A percentile compares a stretch with the other conserved stretches of the same genome.
These are phyloP conservation scores for Spinus olivaceus DNA, from an alignment of 2,797 vertebrate genomes.

Conservation along the genomic window DNA sequence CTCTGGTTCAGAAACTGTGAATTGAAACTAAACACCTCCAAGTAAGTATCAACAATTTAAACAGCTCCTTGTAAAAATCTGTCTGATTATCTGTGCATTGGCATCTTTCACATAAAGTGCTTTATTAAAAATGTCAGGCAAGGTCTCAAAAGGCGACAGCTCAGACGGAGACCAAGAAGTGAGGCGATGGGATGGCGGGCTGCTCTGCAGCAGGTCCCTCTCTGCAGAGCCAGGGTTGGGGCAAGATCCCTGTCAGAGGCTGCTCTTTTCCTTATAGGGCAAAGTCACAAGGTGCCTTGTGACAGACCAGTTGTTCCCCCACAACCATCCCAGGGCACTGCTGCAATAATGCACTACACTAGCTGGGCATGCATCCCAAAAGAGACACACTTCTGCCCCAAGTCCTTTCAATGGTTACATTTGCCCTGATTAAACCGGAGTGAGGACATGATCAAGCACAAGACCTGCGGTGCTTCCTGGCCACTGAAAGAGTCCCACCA, in stretches of 20 bases:
- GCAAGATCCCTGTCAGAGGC: neutral
- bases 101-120: neutral
- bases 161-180: neutral
- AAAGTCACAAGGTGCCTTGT: slow-evolving; percentile 10
- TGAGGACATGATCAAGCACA: neutral
- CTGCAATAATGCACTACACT: fast-evolving
- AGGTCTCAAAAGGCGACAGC: neutral
- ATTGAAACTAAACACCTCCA: neutral
- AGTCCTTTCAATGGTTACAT: fast-evolving
- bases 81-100: neutral
- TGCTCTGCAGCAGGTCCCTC: neutral
- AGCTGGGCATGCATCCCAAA: neutral
- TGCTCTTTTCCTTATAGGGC: neutral
- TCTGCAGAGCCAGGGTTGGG: fast-evolving
- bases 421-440: neutral
- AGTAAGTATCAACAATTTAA: neutral
- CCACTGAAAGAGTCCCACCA: neutral
- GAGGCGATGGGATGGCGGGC: fast-evolving
- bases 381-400: neutral
- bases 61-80: neutral
- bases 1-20: neutral
- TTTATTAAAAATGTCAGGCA: neutral
- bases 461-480: neutral
- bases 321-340: neutral
- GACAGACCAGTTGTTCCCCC: neutral